Evolutionary conservation across 2,797 vertebrate species (phyloP), one percentile per base, ranked within the genome.

Genomic region (Rhinichthys osculus): DNA sequence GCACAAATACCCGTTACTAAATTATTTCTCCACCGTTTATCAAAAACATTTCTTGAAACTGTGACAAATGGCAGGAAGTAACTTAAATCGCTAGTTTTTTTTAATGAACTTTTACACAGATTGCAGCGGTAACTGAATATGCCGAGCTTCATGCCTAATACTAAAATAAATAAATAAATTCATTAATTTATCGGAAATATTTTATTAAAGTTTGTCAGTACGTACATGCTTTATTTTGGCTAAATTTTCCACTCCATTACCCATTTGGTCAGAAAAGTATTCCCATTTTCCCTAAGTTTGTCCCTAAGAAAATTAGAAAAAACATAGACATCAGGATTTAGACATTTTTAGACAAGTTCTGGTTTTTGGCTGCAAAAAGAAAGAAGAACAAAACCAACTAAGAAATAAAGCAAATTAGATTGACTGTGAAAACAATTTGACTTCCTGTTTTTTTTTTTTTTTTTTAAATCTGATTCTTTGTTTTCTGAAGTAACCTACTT

Each of bases 11-110:
- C 23, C 44, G 27, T 73, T 30, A 19, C 4, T 47, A 47, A 30
- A 47, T 8, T 4, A 47, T 17, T 19, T 30, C 9, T n/a, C 16
- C 44, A 50, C 27, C 16, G 6, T 50, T 50, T 17, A 17, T 57
- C 10, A 27, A 59, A 59, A n/a, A 59, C 57, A 59, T 62, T 27
- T 62, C 1, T 27, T 62, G 27, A 17, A 30, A 27, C 27, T 27
- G 13, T 44, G 14, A 73, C 3, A 30, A 10, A 19, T 50, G 3
- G 8, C 2, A 17, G 16, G 16, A 74, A n/a, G 38, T 19, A 30
- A n/a, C n/a, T n/a, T n/a, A n/a, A 27, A 10, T 16, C 4, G 2
- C 16, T 27, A 4, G 0, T 0, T 16, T 27, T 16, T n/a, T 40
- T 1, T 7, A 38, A 38, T 14, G 4, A 11, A 69, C 19, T 30